Evolutionary conservation across 2,113 vertebrate species (phyloP), one percentile per base, ranked within the genome.

Genomic region (Colaptes auratus): DNA sequence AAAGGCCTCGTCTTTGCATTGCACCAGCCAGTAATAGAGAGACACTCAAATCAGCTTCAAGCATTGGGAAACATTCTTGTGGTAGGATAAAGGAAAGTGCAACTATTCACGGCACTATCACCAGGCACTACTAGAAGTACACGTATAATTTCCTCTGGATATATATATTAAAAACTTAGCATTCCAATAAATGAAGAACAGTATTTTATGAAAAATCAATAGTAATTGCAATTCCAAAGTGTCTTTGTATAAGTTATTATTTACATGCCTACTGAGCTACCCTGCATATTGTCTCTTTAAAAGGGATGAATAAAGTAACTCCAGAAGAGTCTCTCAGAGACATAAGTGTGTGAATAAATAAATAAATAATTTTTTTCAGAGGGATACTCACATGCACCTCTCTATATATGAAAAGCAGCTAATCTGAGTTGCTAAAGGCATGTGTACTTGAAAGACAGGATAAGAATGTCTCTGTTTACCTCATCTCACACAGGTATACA

Each of bases 141-240:
- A 12, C 79, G 33, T 10, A 7, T 36, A 56, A 79, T 12, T 44
- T 36, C 23, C 50, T 52, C 50, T 73, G 67, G 35, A 35, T 21
- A 58, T 10, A 58, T 10, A 58, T 10, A 69, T 73, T 73, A 9
- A 83, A 66, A 81, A 59, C 18, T 59, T 71, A 77, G 35, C 42
- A 67, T 44, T 78, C 42, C 27, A 81, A 63, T 76, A 65, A 88
- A 92, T 21, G 5, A 80, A 58, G 13, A 76, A 75, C 33, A 39
- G 48, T 55, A 80, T 59, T 90, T 88, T 55, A 94, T 74, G 30
- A 90, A 90, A 90, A 86, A 86, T 70, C 91, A 90, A 88, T 88
- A 73, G 76, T 55, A 95, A 92, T n/a, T 77, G 64, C 86, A 81
- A 90, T 74, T 86, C 69, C 56, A 93, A 92, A 65, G 85, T 53